Evolutionary conservation across 2,797 vertebrate species (phyloP), one percentile per base, ranked within the genome.

Genomic region (Sphaeramia orbicularis): DNA sequence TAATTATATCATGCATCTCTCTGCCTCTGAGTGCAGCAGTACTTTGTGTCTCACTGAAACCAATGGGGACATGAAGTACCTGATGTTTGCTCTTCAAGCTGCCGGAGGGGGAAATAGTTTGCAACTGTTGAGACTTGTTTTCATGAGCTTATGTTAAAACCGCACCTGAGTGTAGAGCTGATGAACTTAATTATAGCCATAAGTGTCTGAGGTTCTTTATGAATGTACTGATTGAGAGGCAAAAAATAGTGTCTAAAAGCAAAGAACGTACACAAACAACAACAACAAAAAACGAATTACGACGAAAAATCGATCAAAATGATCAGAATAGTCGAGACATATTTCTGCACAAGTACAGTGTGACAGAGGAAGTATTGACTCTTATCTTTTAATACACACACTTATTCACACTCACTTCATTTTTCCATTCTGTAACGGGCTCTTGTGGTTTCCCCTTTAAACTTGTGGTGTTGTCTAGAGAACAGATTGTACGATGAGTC

Each of bases 81-180:
- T 58, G 48, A 60, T 82, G 80, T 86, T 88, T 86, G 75, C 77
- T 75, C 69, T 41, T 12, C 37, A 6, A 24, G 71, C 53, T 2
- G 81, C 87, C 69, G 15, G 14, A 60, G 85, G 89, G 86, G 89
- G 86, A 80, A 91, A 94, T 94, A 92, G 62, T 89, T 91, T 75
- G 57, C 71, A 45, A 78, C 60, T 88, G 92, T 91, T 50, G 62
- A 62, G 86, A 87, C 93, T 83, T 92, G 92, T 86, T 86, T 82
- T 69, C 84, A 68, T 81, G 85, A 87, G 89, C 84, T 89, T 89
- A 88, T 88, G 83, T 87, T 87, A 88, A 83, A 90, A 88, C 73
- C 73, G 49, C 85, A 85, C 78, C 73, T 80, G 76, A 87, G 72
- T 61, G 61, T 69, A 7, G 30, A 77, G 61, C 75, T 83, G 79